Evolutionary conservation across 2,888 invertebrate species (phyloP).

Genomic region (Spisula subtruncata): DNA sequence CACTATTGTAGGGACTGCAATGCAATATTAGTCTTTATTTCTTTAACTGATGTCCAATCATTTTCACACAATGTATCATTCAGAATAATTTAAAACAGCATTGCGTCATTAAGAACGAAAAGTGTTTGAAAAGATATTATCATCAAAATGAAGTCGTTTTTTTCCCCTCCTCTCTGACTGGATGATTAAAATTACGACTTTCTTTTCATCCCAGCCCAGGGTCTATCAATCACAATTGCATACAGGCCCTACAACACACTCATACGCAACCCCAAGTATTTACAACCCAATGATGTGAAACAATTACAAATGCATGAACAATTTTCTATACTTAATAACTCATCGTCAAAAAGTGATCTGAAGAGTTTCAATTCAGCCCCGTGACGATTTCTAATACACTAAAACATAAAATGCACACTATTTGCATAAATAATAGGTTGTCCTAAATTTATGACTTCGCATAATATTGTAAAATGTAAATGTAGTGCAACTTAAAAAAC

Average conservation of each 20-base stretch:
- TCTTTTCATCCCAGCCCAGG: not conserved
- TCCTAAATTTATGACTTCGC: conserved; percentile 34
- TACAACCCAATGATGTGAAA: not conserved
- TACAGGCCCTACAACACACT: no score
- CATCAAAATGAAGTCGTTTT: conserved; percentile 10
- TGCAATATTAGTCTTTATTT: not conserved
- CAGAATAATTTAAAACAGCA: not conserved
- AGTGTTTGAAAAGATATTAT: not conserved
- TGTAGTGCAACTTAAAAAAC: conserved; percentile 33
- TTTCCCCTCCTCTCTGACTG: not conserved
- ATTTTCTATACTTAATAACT: not conserved
- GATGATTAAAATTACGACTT: conserved; percentile 13
- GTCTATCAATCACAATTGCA: not conserved
- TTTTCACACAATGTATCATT: not conserved
- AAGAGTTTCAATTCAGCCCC: not conserved
- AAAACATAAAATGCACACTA: conserved; percentile 25
- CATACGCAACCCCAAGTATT: not conserved
- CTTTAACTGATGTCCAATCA: not conserved
- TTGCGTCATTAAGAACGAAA: not conserved
- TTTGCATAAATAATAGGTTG: conserved; percentile 41
- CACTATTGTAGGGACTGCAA: not conserved
- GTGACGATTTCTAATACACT: conserved; percentile 10
- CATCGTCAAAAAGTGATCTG: not conserved
- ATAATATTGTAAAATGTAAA: conserved; percentile 34
- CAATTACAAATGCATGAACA: not conserved